Evolutionary conservation across 1,140 invertebrate genomes (phyloP).

Genomic region (Chrysomallon squamiferum): DNA sequence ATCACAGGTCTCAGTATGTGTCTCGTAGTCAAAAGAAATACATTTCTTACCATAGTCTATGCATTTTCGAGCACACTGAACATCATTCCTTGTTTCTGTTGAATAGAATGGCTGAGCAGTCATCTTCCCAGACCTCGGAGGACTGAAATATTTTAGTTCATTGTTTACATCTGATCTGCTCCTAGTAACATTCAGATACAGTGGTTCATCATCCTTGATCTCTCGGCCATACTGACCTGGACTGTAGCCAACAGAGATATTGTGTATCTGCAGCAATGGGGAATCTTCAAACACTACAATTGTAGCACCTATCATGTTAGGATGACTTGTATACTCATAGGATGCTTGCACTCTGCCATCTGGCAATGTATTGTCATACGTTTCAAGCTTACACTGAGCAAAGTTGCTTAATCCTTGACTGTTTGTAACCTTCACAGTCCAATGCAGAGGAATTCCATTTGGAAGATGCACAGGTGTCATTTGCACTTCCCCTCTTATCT

Average conservation of each 20-base stretch:
- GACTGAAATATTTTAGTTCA: conserved; percentile 10
- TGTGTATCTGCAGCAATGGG: conserved; percentile 3
- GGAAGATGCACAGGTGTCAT: conserved; percentile 14
- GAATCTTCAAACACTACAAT: conserved; percentile 19
- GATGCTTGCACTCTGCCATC: conserved; percentile 22
- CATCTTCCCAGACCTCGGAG: conserved; percentile 12
- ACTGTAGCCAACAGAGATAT: conserved; percentile 16
- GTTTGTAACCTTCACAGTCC: conserved; percentile 32
- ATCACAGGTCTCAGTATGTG: conserved; percentile 8
- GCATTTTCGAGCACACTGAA: conserved; percentile 14
- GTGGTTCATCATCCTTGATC: neutral
- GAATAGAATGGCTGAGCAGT: conserved; percentile 1
- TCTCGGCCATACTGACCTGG: conserved; percentile 10
- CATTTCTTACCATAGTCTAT: conserved; percentile 7
- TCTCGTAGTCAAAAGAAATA: conserved; percentile 20
- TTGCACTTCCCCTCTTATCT: conserved; percentile 25
- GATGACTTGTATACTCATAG: conserved; percentile 11
- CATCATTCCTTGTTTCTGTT: neutral
- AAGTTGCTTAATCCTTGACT: conserved; percentile 18
- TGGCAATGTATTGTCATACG: conserved; percentile 33
- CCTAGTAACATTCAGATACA: conserved; percentile 11
- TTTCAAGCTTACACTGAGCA: conserved; percentile 17
- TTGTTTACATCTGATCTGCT: conserved; percentile 2
- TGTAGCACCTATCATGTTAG: neutral
- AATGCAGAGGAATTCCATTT: conserved; percentile 33